Evolutionary conservation across 2,113 vertebrate genomes (phyloP).

Genomic region (Chaetops frenatus): DNA sequence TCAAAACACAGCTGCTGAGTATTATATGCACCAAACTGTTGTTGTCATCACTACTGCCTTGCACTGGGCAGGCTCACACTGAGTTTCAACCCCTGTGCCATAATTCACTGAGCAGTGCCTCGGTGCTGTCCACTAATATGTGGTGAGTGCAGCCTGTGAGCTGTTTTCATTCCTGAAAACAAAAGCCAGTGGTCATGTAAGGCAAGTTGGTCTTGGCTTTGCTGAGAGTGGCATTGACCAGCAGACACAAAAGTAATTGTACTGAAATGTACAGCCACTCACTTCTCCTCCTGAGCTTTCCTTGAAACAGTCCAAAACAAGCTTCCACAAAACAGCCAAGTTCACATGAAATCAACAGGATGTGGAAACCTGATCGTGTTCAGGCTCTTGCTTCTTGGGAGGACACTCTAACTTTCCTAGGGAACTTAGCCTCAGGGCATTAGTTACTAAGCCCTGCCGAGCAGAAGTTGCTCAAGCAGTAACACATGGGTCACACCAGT

Average conservation of each 20-base stretch:
- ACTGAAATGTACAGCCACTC: not conserved
- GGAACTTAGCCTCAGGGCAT: not conserved
- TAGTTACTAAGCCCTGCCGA: constrained; percentile 20
- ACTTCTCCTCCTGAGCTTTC: not conserved
- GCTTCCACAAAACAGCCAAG: constrained; percentile 42
- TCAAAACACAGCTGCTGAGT: not conserved
- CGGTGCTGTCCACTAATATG: not conserved
- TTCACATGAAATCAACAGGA: constrained; percentile 55
- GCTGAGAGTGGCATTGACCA: not conserved
- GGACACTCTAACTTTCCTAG: not conserved
- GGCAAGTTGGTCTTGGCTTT: constrained; percentile 30
- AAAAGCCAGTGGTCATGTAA: not conserved
- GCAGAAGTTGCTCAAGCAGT: constrained; percentile 39
- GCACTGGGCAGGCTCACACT: not conserved
- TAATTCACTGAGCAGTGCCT: not conserved
- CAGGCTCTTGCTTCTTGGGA: constrained; percentile 15
- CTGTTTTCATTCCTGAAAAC: not conserved
- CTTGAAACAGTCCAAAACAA: constrained; percentile 54
- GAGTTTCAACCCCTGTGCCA: not conserved
- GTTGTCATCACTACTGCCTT: not conserved
- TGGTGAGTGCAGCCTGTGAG: not conserved
- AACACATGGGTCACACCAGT: constrained; percentile 4
- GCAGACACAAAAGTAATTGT: constrained; percentile 10
- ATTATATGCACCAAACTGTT: not conserved
- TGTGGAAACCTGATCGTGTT: constrained; percentile 55